These are phyloP conservation scores for Drosophila borealis DNA, from an alignment of 2,888 invertebrate genomes.

Conservation along the genomic window DNA sequence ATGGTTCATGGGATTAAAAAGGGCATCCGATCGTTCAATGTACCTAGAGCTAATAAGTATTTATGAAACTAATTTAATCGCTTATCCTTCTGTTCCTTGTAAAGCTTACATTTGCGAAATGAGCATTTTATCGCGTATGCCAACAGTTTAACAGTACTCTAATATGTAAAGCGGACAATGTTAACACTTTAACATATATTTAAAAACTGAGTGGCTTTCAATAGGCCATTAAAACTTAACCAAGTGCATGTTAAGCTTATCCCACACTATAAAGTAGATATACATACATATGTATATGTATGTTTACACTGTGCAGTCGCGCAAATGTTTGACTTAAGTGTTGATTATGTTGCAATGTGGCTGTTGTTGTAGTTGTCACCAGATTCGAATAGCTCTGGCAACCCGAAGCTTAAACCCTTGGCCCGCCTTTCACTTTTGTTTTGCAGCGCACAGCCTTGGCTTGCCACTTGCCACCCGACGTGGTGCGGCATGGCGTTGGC, in stretches of 20 bases:
- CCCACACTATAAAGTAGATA: not conserved
- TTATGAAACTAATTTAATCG: too few relatives aligned
- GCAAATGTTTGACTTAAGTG: conserved; percentile 14
- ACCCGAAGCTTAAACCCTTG: conserved; percentile 1
- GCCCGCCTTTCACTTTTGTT: not conserved
- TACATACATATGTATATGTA: not conserved
- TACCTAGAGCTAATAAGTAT: too few relatives aligned
- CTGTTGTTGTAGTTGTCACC: not conserved
- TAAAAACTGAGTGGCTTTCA: not conserved
- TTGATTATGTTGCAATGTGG: conserved; percentile 23
- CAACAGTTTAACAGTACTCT: not conserved
- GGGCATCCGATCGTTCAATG: too few relatives aligned
- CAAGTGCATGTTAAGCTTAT: not conserved
- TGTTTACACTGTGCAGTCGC: conserved; percentile 5
- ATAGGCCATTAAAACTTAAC: not conserved
- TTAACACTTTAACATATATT: conserved; percentile 1
- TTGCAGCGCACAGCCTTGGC: not conserved
- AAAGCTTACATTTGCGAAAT: too few relatives aligned
- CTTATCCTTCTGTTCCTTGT: too few relatives aligned
- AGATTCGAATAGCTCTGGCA: conserved; percentile 21
- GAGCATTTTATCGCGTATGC: too few relatives aligned
- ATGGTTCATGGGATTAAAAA: too few relatives aligned
- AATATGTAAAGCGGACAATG: not conserved
- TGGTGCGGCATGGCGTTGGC: not conserved
- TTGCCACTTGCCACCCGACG: conserved; percentile 17